Evolutionary conservation across 2,888 invertebrate genomes (phyloP), one percentile per base, ranked within the genome.

Genomic region (Carcina quercana): DNA sequence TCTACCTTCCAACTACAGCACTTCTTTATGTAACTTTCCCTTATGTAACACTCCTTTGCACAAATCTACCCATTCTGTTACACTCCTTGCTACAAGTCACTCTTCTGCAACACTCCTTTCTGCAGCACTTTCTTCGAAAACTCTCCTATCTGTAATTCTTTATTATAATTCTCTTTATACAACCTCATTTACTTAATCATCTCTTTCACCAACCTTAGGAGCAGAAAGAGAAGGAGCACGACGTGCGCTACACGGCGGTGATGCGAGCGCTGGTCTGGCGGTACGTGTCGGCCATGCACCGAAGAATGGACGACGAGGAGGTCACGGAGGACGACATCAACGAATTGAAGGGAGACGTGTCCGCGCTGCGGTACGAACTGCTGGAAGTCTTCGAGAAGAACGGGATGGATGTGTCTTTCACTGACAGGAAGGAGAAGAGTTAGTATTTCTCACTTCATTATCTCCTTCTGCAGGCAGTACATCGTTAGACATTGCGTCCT

Each of bases 301-400:
- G 93, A 25, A 90, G 90, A 61, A 88, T 89, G 58, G 94, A 95
- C 47, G 91, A 93, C 48, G 92, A 92, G 30, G 88, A 91, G 0
- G 96, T 97, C 0, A 96, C 95, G 0, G 97, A 97, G 66, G 97
- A 98, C 50, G 75, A 94, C 51, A 88, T 98, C 38, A 97, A 96
- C 55, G 97, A 97, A 74, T 89, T 98, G 15, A 97, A 97, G 69
- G 93, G 93, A 51, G 97, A 97, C 53, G 92, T 98, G 24, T 95
- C 96, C 0, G 89, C 96, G 0, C 91, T 97, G 85, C 88, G 96
- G 45, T 97, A 93, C 59, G 97, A 98, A 64, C 86, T 98, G 45
- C 82, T 97, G 1, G 96, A 97, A 50, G 93, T 97, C 17, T 88
- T 97, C 28, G 89, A 90, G 43, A 91, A 87, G 62, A 97, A 95